A percentile compares a stretch with the other conserved stretches of the same genome.
These are phyloP conservation scores for Archegozetes longisetosus DNA, from an alignment of 1,140 invertebrate genomes.

Conservation along the genomic window DNA sequence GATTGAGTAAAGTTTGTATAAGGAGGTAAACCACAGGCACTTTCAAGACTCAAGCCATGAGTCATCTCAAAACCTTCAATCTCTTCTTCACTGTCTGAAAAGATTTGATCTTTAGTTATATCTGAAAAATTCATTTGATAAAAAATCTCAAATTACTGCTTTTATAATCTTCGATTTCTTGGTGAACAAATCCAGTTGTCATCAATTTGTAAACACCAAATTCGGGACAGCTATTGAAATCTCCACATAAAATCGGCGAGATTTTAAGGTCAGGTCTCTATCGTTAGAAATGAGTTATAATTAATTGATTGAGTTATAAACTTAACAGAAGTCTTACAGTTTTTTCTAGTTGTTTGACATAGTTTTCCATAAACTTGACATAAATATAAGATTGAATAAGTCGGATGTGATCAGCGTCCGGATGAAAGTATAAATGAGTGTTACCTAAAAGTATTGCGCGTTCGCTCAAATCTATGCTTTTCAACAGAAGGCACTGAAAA, in stretches of 20 bases:
- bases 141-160: slow-evolving; percentile 44
- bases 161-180: slow-evolving; percentile 49
- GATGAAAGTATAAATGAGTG: slow-evolving; percentile 83
- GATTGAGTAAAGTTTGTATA: slow-evolving; percentile 70
- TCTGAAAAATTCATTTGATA: slow-evolving; percentile 11
- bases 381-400: slow-evolving; percentile 40
- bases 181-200: slow-evolving; percentile 42
- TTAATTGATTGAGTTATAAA: slow-evolving; percentile 14
- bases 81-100: slow-evolving; percentile 48
- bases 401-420: slow-evolving; percentile 68
- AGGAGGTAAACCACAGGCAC: slow-evolving; percentile 33
- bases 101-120: no score
- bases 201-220: slow-evolving; percentile 58
- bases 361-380: slow-evolving; percentile 26
- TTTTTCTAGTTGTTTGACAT: slow-evolving; percentile 38
- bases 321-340: neutral
- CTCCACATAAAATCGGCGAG: slow-evolving; percentile 56
- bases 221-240: slow-evolving; percentile 70
- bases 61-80: slow-evolving; percentile 50
- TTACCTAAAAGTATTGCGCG: slow-evolving; percentile 47
- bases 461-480: slow-evolving; percentile 39
- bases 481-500: slow-evolving; percentile 40
- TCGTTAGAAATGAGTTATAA: slow-evolving; percentile 23
- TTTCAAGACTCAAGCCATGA: slow-evolving; percentile 38
- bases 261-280: slow-evolving; percentile 38